These are phyloP conservation scores for Pan paniscus DNA, from an alignment of 2,113 vertebrate species.

Conservation along the genomic window DNA sequence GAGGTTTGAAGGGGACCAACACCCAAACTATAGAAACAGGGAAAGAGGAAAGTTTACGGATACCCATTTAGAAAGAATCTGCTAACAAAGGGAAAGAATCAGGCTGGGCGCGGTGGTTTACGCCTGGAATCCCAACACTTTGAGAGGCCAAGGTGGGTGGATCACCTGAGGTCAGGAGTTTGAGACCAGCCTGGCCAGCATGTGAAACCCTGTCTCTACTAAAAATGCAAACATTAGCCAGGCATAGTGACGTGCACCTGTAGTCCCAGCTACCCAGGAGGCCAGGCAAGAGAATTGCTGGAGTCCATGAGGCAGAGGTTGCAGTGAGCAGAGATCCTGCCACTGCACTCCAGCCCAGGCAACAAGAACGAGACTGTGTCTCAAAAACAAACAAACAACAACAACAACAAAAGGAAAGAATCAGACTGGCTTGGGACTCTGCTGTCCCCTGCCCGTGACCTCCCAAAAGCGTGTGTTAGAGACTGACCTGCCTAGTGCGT, in stretches of 20 bases:
- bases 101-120: too few species aligned
- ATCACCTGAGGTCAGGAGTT: too few species aligned
- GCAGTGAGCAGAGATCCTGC: background rate
- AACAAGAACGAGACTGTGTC: background rate
- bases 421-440: background rate
- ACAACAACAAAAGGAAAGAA: background rate
- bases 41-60: background rate
- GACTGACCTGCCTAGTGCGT: too few species aligned
- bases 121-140: too few species aligned
- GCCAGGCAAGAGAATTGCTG: background rate
- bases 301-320: background rate
- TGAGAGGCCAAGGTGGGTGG: too few species aligned
- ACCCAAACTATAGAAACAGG: background rate
- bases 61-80: background rate
- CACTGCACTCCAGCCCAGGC: background rate
- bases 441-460: background rate
- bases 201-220: too few species aligned
- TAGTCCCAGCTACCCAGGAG: background rate
- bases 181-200: too few species aligned
- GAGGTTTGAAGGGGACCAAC: background rate
- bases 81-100: background rate
- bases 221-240: too few species aligned
- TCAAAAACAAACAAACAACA: background rate
- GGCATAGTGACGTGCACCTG: background rate
- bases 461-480: background rate